Base-by-base conservation (phyloP, 2,797 vertebrate species). In the Nasua narica region DNA sequence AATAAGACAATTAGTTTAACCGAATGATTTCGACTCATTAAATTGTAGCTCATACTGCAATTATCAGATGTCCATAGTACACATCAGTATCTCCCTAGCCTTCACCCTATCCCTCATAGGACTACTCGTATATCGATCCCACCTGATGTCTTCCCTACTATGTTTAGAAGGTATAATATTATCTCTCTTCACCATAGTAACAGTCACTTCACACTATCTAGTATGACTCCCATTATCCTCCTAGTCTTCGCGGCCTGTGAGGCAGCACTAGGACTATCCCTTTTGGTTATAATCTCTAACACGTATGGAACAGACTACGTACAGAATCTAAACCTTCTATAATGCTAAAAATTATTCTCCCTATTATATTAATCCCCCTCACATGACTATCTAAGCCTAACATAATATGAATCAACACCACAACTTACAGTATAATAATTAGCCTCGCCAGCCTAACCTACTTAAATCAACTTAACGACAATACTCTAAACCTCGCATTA, bases 361-460 rank as follows among this genome's bases (percentile, higher is more conserved):
- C 25, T 6, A 58, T 27, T 3, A 58, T 58, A 11, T 2, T 58
- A 4, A 11, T 58, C 3, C 77, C 77, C 6, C 0, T 16, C 0
- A 56, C 21, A 5, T 79, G 77, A 37, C 2, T 7, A 1, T 79
- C 77, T 25, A 79, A 16, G 4, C 14, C 14, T 0, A 79, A 27
- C 0, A 79, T 18, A 37, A 16, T 56, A 7, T 79, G 77, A 37
- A 79, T 79, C 2, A 37, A 79, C 1, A 4, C 21, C 2, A 54
- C 50, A 15, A 29, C 11, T 9, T 14, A 79, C 3, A 79, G 77
- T 4, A 7, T 56, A 10, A 2, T 37, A 1, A 79, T 37, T 14
- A 27, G 13, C 7, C 2, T 79, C 0, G 2, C 9, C 2, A 58
- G 23, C 2, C 4, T 81, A 0, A 4, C 8, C 0, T 25, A 40